Evolutionary conservation across 2,113 vertebrate genomes (phyloP).

Genomic region (Varanus komodoensis): DNA sequence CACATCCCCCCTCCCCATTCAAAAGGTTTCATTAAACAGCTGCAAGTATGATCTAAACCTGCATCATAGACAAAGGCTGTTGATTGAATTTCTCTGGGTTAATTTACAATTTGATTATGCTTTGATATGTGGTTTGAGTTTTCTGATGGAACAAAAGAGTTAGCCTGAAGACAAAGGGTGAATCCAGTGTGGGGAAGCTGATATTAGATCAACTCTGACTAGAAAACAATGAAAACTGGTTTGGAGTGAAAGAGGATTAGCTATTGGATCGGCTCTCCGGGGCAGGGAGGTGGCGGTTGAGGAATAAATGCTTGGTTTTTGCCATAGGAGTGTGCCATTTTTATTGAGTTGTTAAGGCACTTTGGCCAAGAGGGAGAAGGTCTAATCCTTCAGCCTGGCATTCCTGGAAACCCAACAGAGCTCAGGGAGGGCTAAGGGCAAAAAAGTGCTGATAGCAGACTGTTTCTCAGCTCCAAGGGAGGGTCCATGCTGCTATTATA

Average conservation of each 20-base stretch:
- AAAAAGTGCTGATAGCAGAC: too few species aligned
- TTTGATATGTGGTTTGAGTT: neutral
- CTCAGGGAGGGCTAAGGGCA: neutral
- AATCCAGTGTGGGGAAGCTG: neutral
- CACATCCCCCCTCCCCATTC: neutral
- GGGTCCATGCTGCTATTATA: neutral
- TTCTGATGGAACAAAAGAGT: neutral
- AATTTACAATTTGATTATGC: slow-evolving; percentile 33
- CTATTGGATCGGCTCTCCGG: neutral
- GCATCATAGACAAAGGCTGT: slow-evolving; percentile 19
- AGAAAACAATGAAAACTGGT: neutral
- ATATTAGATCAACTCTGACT: neutral
- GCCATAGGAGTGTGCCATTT: neutral
- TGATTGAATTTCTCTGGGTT: slow-evolving; percentile 35
- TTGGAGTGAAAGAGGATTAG: neutral
- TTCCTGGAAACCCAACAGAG: neutral
- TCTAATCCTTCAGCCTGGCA: neutral
- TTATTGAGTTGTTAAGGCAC: neutral
- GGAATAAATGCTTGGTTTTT: neutral
- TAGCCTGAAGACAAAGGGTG: slow-evolving; percentile 1
- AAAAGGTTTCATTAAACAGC: slow-evolving; percentile 40
- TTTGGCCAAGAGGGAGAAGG: neutral
- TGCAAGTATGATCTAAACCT: slow-evolving; percentile 32
- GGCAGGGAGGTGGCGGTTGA: neutral
- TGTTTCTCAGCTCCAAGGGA: neutral